These are phyloP conservation scores for Drosophila lowei DNA, from an alignment of 1,140 invertebrate species.

Conservation along the genomic window DNA sequence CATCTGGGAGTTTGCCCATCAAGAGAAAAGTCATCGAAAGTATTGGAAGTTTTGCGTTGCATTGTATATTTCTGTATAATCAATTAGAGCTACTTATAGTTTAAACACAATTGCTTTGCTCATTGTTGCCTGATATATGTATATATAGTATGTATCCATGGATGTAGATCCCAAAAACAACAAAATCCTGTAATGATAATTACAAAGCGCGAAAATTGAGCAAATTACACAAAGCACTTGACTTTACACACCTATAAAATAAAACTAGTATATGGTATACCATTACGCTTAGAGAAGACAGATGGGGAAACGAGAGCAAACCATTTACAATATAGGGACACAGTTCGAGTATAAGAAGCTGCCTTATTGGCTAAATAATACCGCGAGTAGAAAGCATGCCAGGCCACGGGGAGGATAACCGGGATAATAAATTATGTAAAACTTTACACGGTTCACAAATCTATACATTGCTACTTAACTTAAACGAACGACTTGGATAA, in stretches of 20 bases:
- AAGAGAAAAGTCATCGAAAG: constrained; percentile 5
- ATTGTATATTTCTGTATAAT: constrained; percentile 48
- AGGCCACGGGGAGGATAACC: constrained; percentile 2
- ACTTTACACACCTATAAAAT: constrained; percentile 54
- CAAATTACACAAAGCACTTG: constrained; percentile 76
- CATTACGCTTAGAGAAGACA: constrained; percentile 24
- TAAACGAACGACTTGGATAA: constrained; percentile 37
- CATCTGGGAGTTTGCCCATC: no score
- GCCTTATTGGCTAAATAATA: constrained; percentile 38
- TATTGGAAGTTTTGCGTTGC: constrained; percentile 45
- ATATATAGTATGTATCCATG: constrained; percentile 3
- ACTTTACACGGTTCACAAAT: constrained; percentile 47
- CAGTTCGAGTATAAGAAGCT: constrained; percentile 21
- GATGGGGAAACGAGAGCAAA: constrained; percentile 53
- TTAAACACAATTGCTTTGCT: constrained; percentile 75
- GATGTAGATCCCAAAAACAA: constrained; percentile 29
- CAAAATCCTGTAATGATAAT: constrained; percentile 48
- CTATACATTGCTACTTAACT: constrained; percentile 62
- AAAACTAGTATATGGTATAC: constrained; percentile 11
- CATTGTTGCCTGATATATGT: constrained; percentile 44
- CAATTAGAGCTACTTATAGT: constrained; percentile 71
- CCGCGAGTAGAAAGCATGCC: constrained; percentile 28
- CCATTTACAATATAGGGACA: constrained; percentile 47
- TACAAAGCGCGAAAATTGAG: constrained; percentile 77
- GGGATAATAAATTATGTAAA: constrained; percentile 37